Evolutionary conservation across 2,113 vertebrate species (phyloP).

Genomic region (Suncus etruscus): DNA sequence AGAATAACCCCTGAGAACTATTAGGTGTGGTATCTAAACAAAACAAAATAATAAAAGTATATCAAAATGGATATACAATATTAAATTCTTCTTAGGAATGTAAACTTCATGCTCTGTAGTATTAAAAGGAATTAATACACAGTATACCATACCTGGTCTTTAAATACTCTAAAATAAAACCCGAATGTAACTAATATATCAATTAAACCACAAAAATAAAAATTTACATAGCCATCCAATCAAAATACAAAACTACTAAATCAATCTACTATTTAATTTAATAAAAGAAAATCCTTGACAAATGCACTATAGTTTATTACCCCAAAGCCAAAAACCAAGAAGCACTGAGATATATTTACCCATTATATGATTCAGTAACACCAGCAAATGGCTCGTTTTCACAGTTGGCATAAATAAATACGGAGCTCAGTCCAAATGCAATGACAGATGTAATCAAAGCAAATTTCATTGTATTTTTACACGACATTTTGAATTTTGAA

Average conservation of each 20-base stretch:
- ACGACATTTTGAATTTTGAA: conserved; percentile 88
- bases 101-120: background rate
- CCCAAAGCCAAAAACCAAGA: conserved; percentile 67
- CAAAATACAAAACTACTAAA: background rate
- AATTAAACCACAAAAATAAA: background rate
- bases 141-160: background rate
- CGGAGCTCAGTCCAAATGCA: conserved; percentile 83
- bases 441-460: conserved; percentile 80
- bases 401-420: conserved; percentile 88
- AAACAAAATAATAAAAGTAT: background rate
- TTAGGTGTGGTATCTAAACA: too few species aligned
- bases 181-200: conserved; percentile 20
- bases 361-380: conserved; percentile 88
- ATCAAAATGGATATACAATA: background rate
- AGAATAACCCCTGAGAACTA: too few species aligned
- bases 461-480: conserved; percentile 87
- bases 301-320: background rate
- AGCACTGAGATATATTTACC: conserved; percentile 86
- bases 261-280: conserved; percentile 8
- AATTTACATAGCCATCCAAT: background rate
- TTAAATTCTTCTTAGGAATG: conserved; percentile 6
- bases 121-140: background rate
- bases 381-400: conserved; percentile 89
- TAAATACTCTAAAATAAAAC: conserved; percentile 12
- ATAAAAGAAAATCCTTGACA: conserved; percentile 11